A percentile compares a stretch with the other conserved stretches of the same genome.
Evolutionary conservation across 1,140 invertebrate species (phyloP).

Genomic region (Lordiphosa stackelbergi): DNA sequence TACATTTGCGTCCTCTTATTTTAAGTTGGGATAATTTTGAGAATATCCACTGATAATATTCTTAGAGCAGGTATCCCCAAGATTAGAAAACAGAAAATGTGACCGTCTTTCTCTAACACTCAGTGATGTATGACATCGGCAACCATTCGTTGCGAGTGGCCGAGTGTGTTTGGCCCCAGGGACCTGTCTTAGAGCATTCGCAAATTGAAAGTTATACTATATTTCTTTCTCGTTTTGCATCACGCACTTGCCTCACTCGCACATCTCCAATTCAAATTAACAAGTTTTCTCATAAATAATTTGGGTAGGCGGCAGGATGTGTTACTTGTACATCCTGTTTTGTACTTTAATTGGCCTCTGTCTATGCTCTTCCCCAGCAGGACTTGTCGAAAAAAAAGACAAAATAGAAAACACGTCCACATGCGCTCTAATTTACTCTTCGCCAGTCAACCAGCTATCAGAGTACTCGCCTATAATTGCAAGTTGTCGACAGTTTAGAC

Average conservation of each 20-base stretch:
- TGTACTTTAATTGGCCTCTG: conserved; percentile 8
- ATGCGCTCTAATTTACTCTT: conserved; percentile 12
- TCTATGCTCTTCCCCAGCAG: background rate
- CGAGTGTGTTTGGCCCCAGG: too few relatives aligned
- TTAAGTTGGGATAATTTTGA: too few relatives aligned
- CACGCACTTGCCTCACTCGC: background rate
- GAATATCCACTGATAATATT: too few relatives aligned
- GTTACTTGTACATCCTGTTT: conserved; percentile 14
- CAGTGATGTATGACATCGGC: too few relatives aligned
- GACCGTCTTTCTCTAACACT: too few relatives aligned
- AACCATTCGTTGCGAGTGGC: too few relatives aligned
- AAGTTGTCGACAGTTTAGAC: conserved; percentile 14
- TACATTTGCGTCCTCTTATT: too few relatives aligned
- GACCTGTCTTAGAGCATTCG: too few relatives aligned
- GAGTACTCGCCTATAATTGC: conserved; percentile 4
- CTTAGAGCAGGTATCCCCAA: too few relatives aligned
- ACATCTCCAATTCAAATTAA: conserved; percentile 5
- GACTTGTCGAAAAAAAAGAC: conserved; percentile 1
- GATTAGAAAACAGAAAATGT: too few relatives aligned
- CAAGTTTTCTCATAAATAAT: conserved; percentile 12
- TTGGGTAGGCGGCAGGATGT: conserved; percentile 14
- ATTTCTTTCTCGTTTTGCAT: too few relatives aligned
- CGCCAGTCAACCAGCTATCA: background rate
- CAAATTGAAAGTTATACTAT: too few relatives aligned
- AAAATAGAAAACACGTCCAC: conserved; percentile 5